These are phyloP conservation scores for Carassius auratus DNA, from an alignment of 2,113 vertebrate species.

Conservation along the genomic window DNA sequence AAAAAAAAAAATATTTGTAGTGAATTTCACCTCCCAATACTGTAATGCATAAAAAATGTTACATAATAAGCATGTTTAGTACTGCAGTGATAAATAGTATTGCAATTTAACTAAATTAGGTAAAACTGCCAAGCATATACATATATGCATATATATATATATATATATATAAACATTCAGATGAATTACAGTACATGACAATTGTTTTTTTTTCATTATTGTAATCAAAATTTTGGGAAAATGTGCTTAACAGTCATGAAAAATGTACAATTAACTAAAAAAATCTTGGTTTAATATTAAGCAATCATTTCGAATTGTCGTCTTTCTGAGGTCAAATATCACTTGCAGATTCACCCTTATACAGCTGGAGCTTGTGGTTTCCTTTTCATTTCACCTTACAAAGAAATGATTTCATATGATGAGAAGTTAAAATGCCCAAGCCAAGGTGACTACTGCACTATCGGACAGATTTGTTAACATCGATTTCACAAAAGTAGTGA, in stretches of 20 bases:
- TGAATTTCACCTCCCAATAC: background rate
- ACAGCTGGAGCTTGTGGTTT: background rate
- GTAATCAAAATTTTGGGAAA: background rate
- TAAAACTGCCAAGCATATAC: too few species aligned
- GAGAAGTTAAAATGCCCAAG: background rate
- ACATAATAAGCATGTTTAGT: background rate
- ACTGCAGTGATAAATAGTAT: background rate
- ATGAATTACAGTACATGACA: background rate
- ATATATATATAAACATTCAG: too few species aligned
- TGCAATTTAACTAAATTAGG: background rate
- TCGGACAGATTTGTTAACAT: background rate
- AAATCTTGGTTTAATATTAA: background rate
- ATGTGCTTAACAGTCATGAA: background rate
- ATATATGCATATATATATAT: too few species aligned
- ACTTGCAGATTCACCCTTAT: background rate
- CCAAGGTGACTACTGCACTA: background rate
- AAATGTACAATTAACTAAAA: background rate
- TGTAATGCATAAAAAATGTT: background rate
- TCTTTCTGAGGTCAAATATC: slow-evolving; percentile 3
- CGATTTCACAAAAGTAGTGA: background rate
- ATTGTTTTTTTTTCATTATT: too few species aligned
- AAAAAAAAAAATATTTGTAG: background rate
- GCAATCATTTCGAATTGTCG: background rate
- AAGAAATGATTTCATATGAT: background rate
- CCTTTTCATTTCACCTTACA: background rate